These are phyloP conservation scores for Latheticus oryzae DNA, from an alignment of 2,888 invertebrate species.

Conservation along the genomic window DNA sequence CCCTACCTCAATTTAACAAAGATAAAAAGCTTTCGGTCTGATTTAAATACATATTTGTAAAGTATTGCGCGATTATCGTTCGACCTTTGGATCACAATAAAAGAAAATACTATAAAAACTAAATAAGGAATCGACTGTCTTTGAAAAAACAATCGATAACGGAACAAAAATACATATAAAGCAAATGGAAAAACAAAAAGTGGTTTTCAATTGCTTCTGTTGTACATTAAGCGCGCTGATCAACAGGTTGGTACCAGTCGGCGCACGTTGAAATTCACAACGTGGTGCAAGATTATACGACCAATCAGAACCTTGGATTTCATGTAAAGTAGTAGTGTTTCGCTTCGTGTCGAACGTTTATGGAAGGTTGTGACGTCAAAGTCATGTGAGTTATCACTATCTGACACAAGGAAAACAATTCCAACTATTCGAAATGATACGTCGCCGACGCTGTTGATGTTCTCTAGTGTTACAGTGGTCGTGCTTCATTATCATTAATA, in stretches of 20 bases:
- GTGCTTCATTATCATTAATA: conserved; percentile 29
- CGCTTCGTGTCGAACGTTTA: conserved; percentile 25
- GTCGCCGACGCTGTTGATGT: conserved; percentile 44
- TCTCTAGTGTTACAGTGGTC: conserved; percentile 34
- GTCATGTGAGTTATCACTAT: conserved; percentile 64
- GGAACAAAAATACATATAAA: conserved; percentile 26
- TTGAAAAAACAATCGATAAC: conserved; percentile 25
- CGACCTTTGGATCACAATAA: conserved; percentile 35
- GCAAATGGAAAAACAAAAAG: no score
- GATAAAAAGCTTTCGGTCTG: conserved; percentile 37
- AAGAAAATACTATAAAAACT: not conserved
- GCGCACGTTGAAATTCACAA: conserved; percentile 40
- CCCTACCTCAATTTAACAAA: conserved; percentile 48
- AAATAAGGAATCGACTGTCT: conserved; percentile 15
- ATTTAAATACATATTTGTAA: conserved; percentile 33
- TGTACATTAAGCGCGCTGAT: no score
- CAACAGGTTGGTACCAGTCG: conserved; percentile 46
- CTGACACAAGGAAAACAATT: conserved; percentile 61
- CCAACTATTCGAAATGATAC: conserved; percentile 38
- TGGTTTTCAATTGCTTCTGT: no score
- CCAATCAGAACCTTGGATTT: conserved; percentile 30
- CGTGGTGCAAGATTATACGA: conserved; percentile 44
- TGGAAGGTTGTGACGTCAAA: conserved; percentile 58
- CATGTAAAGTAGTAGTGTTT: conserved; percentile 17
- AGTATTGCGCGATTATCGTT: conserved; percentile 20